Conservation (phyloP, 2,888 invertebrate genomes). For the Drosophila paramelanica region DNA sequence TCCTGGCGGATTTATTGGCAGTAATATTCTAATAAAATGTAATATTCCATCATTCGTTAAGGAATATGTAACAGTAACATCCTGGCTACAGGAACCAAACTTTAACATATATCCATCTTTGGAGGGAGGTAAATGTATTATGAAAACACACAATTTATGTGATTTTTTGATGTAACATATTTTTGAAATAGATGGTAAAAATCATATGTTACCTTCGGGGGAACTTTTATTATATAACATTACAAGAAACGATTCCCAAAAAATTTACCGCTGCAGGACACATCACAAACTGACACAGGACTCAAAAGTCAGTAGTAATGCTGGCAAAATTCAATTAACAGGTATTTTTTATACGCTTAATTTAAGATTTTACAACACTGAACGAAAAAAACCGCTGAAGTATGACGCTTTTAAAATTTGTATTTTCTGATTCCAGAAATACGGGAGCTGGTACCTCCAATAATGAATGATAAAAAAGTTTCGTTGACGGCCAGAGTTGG, state of each 20-base stretch:
- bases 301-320: slow-evolving; percentile 87
- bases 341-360: slow-evolving; percentile 80
- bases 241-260: slow-evolving; percentile 86
- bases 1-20: slow-evolving; percentile 86
- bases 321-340: slow-evolving; percentile 87
- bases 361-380: neutral
- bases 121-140: slow-evolving; percentile 85
- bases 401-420: neutral
- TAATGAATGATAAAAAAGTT: slow-evolving; percentile 86
- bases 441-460: slow-evolving; percentile 87
- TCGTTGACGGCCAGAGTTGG: slow-evolving; percentile 86
- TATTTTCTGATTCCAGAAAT: slow-evolving; percentile 82
- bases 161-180: neutral
- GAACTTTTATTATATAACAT: slow-evolving; percentile 88
- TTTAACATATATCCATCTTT: slow-evolving; percentile 87
- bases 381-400: no score
- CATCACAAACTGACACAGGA: slow-evolving; percentile 88
- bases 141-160: neutral
- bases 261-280: slow-evolving; percentile 87
- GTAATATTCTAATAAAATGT: slow-evolving; percentile 87
- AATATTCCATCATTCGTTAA: slow-evolving; percentile 87
- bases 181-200: slow-evolving; percentile 86
- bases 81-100: slow-evolving; percentile 87
- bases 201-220: slow-evolving; percentile 87
- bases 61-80: slow-evolving; percentile 86